Conservation (phyloP, 1,140 invertebrate species). For the Aleiodes sp. region DNA sequence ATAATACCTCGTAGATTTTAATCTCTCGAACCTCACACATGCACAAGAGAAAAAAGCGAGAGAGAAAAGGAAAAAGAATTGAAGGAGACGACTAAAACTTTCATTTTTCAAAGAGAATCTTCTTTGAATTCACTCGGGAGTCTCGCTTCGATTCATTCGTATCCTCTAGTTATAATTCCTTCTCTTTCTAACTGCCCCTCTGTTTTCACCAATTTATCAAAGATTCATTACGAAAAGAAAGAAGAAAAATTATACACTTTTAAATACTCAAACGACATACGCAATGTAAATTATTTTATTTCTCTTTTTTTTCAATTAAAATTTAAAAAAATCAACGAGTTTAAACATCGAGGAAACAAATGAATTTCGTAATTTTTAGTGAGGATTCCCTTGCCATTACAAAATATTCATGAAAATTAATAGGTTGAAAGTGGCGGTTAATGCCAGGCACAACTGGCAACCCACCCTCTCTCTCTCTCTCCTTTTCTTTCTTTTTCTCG, state of each 20-base stretch:
- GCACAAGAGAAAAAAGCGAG: background rate
- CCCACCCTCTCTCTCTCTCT: background rate
- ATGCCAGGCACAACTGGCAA: background rate
- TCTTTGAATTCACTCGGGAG: background rate
- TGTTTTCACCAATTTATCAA: constrained; percentile 2
- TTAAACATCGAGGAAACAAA: background rate
- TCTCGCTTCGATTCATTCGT: constrained; percentile 21
- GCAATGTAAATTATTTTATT: background rate
- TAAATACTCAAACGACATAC: background rate
- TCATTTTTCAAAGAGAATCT: constrained; percentile 24
- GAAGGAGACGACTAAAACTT: constrained; percentile 14
- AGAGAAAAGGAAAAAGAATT: background rate
- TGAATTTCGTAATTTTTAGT: background rate
- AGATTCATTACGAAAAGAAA: background rate
- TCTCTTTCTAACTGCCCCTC: background rate
- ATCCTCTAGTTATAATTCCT: background rate
- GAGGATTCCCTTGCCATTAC: background rate
- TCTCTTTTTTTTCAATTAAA: too few species aligned
- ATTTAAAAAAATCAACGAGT: background rate
- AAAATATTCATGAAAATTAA: constrained; percentile 10
- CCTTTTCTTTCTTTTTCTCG: background rate
- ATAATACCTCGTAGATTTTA: constrained; percentile 20
- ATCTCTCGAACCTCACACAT: constrained; percentile 22
- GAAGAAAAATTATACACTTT: background rate
- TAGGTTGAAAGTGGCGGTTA: background rate